Base-by-base conservation (phyloP, 1,140 invertebrate species). In the Bombus affinis region DNA sequence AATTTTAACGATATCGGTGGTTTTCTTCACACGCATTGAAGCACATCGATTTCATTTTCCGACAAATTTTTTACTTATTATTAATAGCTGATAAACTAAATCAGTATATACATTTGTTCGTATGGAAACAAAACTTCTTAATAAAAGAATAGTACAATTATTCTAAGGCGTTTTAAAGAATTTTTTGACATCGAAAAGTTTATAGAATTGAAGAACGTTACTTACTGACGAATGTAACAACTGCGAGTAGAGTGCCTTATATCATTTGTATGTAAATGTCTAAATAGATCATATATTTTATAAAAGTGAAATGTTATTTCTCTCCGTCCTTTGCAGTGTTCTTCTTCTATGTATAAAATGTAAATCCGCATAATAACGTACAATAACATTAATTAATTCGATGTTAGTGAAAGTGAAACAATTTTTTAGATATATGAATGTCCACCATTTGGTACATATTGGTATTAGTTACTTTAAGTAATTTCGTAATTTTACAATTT, bases 271-370 rank as follows among this genome's bases (percentile, higher is more conserved):
- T 53, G 32, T 37, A 66, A 89, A 83, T 70, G 57, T 73, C 74
- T 73, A 86, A 90, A 90, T 87, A 88, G 71, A 89, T 85, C 44
- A 37, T 88, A 25, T 62, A 66, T 84, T 90, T 89, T 89, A 68
- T 89, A 90, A 72, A 59, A 47, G 5, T 59, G 47, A 53, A 53
- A 53, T 22, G 47, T 42, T 37, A 13, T 37, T 37, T 35, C 13
- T 65, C 76, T 78, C 12, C 59, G 47, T 53, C 47, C 66, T 71
- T 65, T 76, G 59, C 81, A 65, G 53, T 81, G 37, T 65, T 81
- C 47, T 42, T 47, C 3, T 28, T 79, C 32, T 53, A 62, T 39
- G 5, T 22, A 22, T 53, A 8, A 22, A 53, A 53, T 53, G 5
- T 53, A 22, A 53, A 22, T 53, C 5, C 6, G 18, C 18, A 0